Evolutionary conservation across 1,140 invertebrate species (phyloP).

Genomic region (Zaprionus tsacasi): DNA sequence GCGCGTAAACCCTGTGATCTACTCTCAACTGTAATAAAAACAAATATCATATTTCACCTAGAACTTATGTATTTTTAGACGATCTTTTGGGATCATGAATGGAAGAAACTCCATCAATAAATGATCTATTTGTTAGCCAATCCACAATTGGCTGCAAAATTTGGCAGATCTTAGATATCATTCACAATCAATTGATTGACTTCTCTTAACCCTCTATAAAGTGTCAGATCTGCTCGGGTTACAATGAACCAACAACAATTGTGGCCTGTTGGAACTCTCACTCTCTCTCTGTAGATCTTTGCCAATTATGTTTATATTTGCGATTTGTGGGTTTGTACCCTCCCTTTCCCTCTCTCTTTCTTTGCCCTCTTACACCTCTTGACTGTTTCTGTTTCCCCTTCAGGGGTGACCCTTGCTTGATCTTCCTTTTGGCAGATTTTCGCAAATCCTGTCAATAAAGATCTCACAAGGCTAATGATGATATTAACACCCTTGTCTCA

Average conservation of each 20-base stretch:
- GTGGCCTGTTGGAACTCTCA: constrained; percentile 13
- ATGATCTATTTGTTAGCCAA: no score
- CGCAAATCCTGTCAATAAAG: constrained; percentile 48
- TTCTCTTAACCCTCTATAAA: constrained; percentile 13
- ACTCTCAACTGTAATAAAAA: constrained; percentile 61
- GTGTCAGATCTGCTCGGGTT: neutral
- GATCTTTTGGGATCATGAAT: neutral
- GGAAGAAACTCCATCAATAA: no score
- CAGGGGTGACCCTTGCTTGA: constrained; percentile 28
- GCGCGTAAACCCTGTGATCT: constrained; percentile 69
- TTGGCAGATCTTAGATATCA: constrained; percentile 32
- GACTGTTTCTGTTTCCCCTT: constrained; percentile 38
- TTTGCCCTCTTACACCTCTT: constrained; percentile 42
- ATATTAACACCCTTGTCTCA: constrained; percentile 61
- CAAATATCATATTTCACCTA: constrained; percentile 13
- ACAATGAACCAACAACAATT: constrained; percentile 16
- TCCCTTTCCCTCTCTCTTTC: neutral
- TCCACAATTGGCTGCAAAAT: constrained; percentile 30
- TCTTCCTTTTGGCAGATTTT: constrained; percentile 39
- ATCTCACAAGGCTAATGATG: constrained; percentile 58
- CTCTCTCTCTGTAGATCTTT: neutral
- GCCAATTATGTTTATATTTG: constrained; percentile 64
- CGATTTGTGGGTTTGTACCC: constrained; percentile 61
- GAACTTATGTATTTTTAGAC: neutral
- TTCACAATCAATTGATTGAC: constrained; percentile 45